phyloP scores from a whole-genome alignment of 1,140 invertebrate genomes.

The Panulirus ornatus region DNA sequence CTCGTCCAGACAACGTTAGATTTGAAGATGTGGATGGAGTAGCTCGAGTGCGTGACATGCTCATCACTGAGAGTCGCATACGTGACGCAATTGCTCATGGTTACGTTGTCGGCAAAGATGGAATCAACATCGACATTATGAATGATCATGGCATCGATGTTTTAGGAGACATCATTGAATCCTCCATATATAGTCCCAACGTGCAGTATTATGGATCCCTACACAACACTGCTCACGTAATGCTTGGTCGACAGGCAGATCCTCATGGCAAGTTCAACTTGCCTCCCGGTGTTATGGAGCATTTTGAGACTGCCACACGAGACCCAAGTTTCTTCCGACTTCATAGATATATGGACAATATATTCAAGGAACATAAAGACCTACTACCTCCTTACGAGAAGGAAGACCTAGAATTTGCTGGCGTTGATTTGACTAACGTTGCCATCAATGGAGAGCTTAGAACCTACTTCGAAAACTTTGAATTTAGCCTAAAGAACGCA shows the following conservation, averaged over 20 bases:
- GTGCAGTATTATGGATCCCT: slow-evolving; percentile 75
- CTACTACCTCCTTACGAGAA: slow-evolving; percentile 82
- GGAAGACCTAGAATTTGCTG: slow-evolving; percentile 77
- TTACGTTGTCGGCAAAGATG: slow-evolving; percentile 79
- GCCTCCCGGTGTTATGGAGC: slow-evolving; percentile 72
- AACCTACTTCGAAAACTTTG: slow-evolving; percentile 81
- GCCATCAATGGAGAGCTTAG: slow-evolving; percentile 78
- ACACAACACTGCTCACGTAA: slow-evolving; percentile 75
- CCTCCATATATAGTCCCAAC: slow-evolving; percentile 66
- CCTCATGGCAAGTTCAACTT: slow-evolving; percentile 75
- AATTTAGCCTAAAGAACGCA: slow-evolving; percentile 80
- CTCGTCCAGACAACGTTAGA: slow-evolving; percentile 80
- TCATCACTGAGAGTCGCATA: slow-evolving; percentile 82
- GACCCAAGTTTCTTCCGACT: slow-evolving; percentile 77
- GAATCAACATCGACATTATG: slow-evolving; percentile 33
- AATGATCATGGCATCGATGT: slow-evolving; percentile 76
- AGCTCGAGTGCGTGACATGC: slow-evolving; percentile 78
- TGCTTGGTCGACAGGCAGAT: slow-evolving; percentile 75
- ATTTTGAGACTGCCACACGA: slow-evolving; percentile 74
- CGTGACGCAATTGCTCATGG: slow-evolving; percentile 84
- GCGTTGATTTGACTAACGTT: slow-evolving; percentile 48
- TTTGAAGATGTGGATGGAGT: slow-evolving; percentile 78
- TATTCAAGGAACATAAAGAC: slow-evolving; percentile 80
- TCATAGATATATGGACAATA: slow-evolving; percentile 76
- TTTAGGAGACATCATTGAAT: slow-evolving; percentile 75